phyloP scores from a whole-genome alignment of 2,113 vertebrate genomes.

The Platysternon megacephalum region DNA sequence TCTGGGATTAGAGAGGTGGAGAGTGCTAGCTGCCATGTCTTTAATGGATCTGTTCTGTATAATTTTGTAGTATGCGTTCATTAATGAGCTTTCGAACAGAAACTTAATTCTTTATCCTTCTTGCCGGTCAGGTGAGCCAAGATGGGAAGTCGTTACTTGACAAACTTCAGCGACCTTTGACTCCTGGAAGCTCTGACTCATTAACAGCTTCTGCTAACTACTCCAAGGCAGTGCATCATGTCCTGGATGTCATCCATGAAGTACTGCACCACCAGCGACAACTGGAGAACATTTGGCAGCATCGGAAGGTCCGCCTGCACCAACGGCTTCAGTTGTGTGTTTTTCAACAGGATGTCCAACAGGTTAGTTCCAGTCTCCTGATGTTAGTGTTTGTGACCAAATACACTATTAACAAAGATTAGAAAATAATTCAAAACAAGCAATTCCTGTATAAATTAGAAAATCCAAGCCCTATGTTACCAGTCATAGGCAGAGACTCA shows the following conservation, averaged over 20 bases:
- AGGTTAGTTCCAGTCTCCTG: conserved; percentile 75
- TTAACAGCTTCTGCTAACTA: conserved; percentile 95
- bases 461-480: neutral
- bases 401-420: neutral
- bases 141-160: conserved; percentile 96
- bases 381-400: neutral
- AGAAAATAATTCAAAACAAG: neutral
- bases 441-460: neutral
- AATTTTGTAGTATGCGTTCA: neutral
- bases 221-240: conserved; percentile 96
- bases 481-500: neutral
- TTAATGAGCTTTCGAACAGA: neutral
- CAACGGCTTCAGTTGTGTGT: conserved; percentile 96
- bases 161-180: conserved; percentile 95
- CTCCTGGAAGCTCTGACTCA: conserved; percentile 94
- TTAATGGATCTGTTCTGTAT: neutral
- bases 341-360: conserved; percentile 98
- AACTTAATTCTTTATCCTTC: neutral
- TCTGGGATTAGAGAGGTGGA: neutral
- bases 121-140: conserved; percentile 89
- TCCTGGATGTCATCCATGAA: conserved; percentile 96
- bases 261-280: conserved; percentile 97
- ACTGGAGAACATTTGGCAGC: conserved; percentile 98
- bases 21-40: fast-evolving
- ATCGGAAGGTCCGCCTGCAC: conserved; percentile 97